Conservation (phyloP, 2,113 vertebrate genomes). For the Hippolais icterina region DNA sequence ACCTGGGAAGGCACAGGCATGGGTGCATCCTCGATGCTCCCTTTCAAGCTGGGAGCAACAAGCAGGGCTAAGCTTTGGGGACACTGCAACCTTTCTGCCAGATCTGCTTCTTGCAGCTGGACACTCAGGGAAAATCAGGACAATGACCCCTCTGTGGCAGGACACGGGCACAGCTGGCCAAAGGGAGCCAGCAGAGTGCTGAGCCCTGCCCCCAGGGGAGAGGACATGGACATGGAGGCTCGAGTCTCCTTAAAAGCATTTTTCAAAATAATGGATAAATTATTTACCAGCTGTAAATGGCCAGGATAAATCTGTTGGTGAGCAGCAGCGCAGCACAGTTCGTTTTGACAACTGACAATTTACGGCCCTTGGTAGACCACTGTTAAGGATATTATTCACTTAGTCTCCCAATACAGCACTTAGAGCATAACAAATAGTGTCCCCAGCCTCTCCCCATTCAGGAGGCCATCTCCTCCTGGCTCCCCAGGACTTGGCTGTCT, state of each 20-base stretch:
- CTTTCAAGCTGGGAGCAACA: background rate
- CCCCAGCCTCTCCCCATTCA: background rate
- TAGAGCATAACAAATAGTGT: background rate
- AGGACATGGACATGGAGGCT: background rate
- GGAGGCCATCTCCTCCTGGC: background rate
- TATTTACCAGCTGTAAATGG: background rate
- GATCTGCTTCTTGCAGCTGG: background rate
- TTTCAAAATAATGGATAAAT: background rate
- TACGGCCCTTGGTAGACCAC: background rate
- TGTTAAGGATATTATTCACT: background rate
- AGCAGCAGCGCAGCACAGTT: background rate
- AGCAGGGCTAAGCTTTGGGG: background rate
- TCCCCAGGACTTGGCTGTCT: background rate
- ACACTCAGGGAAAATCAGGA: background rate
- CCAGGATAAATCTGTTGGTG: constrained; percentile 6
- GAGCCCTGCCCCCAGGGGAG: background rate
- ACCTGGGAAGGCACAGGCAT: background rate
- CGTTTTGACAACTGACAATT: background rate
- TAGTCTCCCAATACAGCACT: background rate
- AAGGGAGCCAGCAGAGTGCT: background rate
- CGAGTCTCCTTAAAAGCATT: background rate
- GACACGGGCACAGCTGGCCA: background rate
- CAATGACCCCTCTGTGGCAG: accelerated
- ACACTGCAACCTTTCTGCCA: background rate
- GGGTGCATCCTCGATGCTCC: background rate